Conservation (phyloP, 2,113 vertebrate species). For the Trichechus manatus region DNA sequence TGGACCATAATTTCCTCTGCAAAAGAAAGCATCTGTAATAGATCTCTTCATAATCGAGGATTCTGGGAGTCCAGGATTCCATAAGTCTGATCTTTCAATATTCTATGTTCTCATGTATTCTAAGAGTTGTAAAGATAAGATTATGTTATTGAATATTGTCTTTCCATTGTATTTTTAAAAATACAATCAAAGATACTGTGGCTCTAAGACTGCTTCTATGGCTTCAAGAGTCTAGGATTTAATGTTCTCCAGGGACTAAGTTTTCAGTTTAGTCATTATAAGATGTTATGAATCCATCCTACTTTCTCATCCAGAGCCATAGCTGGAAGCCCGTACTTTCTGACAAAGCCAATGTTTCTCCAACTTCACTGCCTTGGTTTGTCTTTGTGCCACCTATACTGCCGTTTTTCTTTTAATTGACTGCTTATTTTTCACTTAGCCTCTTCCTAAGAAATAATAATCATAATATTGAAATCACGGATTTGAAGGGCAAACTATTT, state of each 20-base stretch:
- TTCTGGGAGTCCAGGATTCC: background rate
- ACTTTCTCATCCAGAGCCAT: background rate
- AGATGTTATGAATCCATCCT: background rate
- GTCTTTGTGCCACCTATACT: too few relatives aligned
- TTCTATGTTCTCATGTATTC: background rate
- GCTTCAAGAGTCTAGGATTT: background rate
- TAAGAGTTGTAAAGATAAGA: background rate
- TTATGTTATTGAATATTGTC: background rate
- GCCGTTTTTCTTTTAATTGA: background rate
- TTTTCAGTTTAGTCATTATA: background rate
- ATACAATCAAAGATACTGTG: background rate
- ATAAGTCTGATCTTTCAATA: background rate
- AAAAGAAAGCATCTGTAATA: background rate
- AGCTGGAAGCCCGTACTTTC: background rate
- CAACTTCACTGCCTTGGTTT: background rate
- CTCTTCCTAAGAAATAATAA: background rate
- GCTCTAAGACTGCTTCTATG: background rate
- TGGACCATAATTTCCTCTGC: background rate
- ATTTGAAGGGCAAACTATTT: background rate
- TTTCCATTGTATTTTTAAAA: slow-evolving; percentile 15
- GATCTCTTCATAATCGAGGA: background rate
- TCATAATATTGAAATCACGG: background rate
- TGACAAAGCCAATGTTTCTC: background rate
- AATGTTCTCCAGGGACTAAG: background rate
- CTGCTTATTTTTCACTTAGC: background rate